Base-by-base conservation (phyloP, 2,113 vertebrate species). In the Stercorarius parasiticus region DNA sequence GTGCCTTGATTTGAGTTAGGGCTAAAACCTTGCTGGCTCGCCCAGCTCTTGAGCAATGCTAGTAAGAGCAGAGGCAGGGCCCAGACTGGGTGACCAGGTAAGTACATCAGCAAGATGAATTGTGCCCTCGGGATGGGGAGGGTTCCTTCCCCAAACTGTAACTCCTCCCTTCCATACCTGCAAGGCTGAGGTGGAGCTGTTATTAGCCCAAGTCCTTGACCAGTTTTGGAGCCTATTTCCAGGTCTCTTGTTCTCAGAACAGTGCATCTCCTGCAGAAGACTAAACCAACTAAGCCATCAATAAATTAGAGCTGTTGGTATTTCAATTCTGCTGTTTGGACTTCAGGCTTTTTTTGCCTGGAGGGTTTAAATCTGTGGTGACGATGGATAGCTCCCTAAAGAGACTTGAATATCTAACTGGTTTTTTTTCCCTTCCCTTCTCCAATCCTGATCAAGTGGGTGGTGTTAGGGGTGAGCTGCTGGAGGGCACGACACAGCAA, bases 301-400 rank as follows among this genome's bases (percentile, higher is more conserved):
- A 8, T 56, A 81, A 72, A 56, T 71, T 22, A 79, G 47, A 76
- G 38, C 50, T 80, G 32, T 38, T 65, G 62, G 9, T 83, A 62
- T 90, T 88, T 77, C 81, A 93, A 0, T 80, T 91, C 62, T 84
- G 55, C 69, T 95, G 27, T 84, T 95, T 69, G 36, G 36, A 70
- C 64, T 87, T 74, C n/a, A 62, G 55, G 42, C 36, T 71, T 40
- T 47, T 81, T 80, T 61, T 49, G 49, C 50, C 65, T 72, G 40
- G 27, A 91, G 61, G 29, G 25, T 79, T 96, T 87, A 79, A 72
- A 74, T 87, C 70, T 65, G 9, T 71, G 49, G 56, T 87, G 62
- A 13, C 0, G 0, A 76, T 55, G 14, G 29, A 86, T 90, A 83
- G 23, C 30, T 88, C 47, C 65, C 43, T 84, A 52, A 52, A 91